Evolutionary conservation across 53 echinoderm and acorn worm genomes (phyloP), one percentile per base, ranked within the genome.

Genomic region (Hippasteria phrygiana): DNA sequence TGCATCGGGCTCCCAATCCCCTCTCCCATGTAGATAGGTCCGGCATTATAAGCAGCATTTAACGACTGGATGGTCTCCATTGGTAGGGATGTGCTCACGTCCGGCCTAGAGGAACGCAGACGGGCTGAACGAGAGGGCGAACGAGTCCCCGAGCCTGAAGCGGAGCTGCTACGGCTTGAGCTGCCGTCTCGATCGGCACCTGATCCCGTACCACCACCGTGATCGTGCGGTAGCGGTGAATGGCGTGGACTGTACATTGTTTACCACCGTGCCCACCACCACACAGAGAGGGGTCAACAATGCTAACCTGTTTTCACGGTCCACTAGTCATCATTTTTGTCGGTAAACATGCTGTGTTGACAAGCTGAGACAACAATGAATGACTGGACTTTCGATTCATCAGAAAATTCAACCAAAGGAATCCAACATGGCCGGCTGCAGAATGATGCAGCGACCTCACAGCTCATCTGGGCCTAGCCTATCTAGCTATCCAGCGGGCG

Each of bases 1-100:
- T 91, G 94, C 7, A 95, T 87, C 12, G 95, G 93, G 64, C 91
- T 91, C 3, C 93, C 94, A 64, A 96, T 82, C 29, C 95, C 95
- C 83, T 98, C 98, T 62, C 95, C 95, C 53, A 98, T 96, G 87
- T 95, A 98, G 66, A 95, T 90, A 51, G 95, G 95, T 18, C 93
- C 95, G 35, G 98, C 95, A 71, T 98, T 98, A 64, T 98, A 98
- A 33, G 94, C 98, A 70, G 98, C 98, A 89, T 95, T 98, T 20
- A 98, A 90, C 62, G 98, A 98, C 87, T 98, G 98, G 46, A 98
- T 92, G 45, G 96, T 92, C 92, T 98, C 98, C 98, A 98, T 98
- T 22, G 95, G 95, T 73, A 93, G 80, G 20, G 90, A 87, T 55
- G 92, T 48, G 87, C 88, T 82, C 14, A 92, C 81, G 53, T 94